Evolutionary conservation across 1,140 invertebrate genomes (phyloP).

Genomic region (Elysia chlorotica): DNA sequence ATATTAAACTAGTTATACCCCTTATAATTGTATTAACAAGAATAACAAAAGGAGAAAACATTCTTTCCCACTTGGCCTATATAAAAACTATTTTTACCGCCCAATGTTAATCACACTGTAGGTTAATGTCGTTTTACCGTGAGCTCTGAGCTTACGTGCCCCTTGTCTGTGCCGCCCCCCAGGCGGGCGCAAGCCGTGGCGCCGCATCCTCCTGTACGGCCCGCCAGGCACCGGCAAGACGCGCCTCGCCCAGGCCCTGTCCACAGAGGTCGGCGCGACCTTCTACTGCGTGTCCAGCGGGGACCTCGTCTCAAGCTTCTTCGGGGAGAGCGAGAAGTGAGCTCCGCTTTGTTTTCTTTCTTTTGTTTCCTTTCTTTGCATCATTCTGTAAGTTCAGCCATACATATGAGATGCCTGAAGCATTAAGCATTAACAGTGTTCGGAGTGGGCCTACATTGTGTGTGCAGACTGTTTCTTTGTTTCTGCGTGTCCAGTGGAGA

Average conservation of each 20-base stretch:
- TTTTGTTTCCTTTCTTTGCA: no score
- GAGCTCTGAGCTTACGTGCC: neutral
- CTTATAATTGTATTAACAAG: neutral
- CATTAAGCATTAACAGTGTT: no score
- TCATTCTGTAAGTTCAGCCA: no score
- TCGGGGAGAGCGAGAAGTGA: constrained; percentile 70
- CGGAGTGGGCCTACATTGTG: no score
- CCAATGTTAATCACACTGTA: neutral
- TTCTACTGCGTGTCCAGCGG: constrained; percentile 67
- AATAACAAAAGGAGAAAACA: neutral
- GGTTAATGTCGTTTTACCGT: neutral
- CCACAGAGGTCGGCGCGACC: constrained; percentile 58
- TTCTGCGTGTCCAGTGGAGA: no score
- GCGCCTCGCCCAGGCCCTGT: constrained; percentile 48
- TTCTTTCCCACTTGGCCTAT: neutral
- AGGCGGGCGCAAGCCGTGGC: constrained; percentile 57
- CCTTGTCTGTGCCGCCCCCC: neutral
- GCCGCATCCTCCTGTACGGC: constrained; percentile 54
- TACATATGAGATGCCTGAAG: no score
- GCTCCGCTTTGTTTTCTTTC: no score
- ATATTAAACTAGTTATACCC: neutral
- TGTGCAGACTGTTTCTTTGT: no score
- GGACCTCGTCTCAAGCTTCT: constrained; percentile 66
- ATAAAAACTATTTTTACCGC: neutral
- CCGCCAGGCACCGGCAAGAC: constrained; percentile 55